Base-by-base conservation (phyloP, 2,113 vertebrate species). In the Psittacara wagleri region DNA sequence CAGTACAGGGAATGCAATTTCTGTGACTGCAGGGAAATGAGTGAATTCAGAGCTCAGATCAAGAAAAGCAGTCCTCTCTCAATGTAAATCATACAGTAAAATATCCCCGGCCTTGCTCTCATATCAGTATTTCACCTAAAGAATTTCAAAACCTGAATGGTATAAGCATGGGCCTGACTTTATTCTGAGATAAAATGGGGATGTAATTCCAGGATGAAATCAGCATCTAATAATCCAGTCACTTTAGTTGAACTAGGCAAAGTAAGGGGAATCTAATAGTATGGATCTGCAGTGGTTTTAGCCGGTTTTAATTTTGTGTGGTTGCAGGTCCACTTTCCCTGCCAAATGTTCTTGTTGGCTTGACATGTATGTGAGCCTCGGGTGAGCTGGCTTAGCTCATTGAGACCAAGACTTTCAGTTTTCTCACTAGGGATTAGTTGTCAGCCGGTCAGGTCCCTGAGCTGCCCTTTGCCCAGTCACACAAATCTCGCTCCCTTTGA, bases 361-460 rank as follows among this genome's bases (percentile, higher is more conserved):
- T 61, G 54, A 35, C 0, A 0, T 20, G 24, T 28, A 0, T 31
- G 6, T 49, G 17, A 33, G 61, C 22, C 8, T 33, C 12, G 61
- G 29, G 43, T 90, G 57, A 73, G 27, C 43, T 83, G 62, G 8
- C 7, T 93, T 28, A 76, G 44, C 27, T 43, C 25, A 28, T 52
- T 3, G 17, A 48, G 41, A 51, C 9, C 10, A 64, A 6, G 43
- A 31, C 10, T 55, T 35, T 14, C 3, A 1, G 3, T 75, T 85
- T 79, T 51, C 33, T 85, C 75, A 8, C 24, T 35, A 43, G 33
- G 10, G 41, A 33, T 35, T 39, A 17, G 27, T 57, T 85, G 33
- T 66, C 48, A 73, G 62, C 28, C 0, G 0, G 24, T 66, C 0
- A 1, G 18, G 19, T 59, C 22, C 49, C 11, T 28, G 54, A 69